Percentiles rank a stretch among this genome's conserved stretches.
Conservation (phyloP, 2,888 invertebrate genomes). For the Caenorhabditis virilis region DNA sequence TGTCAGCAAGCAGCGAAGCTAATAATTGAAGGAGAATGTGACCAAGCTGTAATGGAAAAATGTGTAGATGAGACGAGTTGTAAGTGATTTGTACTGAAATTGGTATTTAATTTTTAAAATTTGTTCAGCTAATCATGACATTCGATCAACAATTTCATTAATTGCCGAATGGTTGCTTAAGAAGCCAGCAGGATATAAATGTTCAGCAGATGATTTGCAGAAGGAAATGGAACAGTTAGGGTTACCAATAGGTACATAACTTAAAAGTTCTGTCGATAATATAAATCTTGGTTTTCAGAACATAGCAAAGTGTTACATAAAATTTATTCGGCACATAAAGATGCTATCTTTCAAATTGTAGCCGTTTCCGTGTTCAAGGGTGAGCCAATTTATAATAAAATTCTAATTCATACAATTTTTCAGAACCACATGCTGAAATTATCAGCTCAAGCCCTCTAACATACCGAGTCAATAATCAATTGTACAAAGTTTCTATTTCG, state of each 20-base stretch:
- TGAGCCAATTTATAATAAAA: no score
- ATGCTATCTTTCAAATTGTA: not conserved
- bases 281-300: not conserved
- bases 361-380: not conserved
- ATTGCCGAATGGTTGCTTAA: conserved; percentile 12
- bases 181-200: conserved; percentile 28
- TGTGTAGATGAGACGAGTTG: not conserved
- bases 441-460: no score
- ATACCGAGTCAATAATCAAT: no score
- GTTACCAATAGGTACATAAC: conserved; percentile 8
- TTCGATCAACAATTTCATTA: not conserved
- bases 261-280: not conserved
- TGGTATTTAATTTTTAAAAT: not conserved
- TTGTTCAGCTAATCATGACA: not conserved
- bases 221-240: conserved; percentile 28
- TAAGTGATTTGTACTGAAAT: not conserved
- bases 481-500: no score
- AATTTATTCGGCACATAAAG: not conserved
- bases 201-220: conserved; percentile 19
- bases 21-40: not conserved
- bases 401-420: no score
- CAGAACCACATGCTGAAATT: not conserved
- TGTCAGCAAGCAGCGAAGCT: not conserved
- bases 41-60: not conserved
- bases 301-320: not conserved